Evolutionary conservation across 1,140 invertebrate species (phyloP), one percentile per base, ranked within the genome.

Genomic region (Zaprionus camerounensis): DNA sequence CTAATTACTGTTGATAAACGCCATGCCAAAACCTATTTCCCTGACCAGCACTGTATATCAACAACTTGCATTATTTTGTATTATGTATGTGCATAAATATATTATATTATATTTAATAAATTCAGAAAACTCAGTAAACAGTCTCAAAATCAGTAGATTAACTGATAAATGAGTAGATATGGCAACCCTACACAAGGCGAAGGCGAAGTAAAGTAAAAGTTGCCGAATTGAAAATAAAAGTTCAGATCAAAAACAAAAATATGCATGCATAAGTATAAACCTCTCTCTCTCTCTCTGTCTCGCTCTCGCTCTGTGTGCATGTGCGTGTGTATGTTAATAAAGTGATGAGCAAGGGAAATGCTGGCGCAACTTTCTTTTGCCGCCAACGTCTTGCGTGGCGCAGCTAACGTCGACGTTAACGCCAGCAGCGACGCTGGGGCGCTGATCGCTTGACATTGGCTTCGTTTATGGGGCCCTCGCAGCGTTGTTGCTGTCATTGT

Each of bases 381-480:
- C 63, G 71, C 59, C 31, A 41, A 51, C 68, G 31, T 69, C 17
- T 44, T 44, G 41, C 41, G n/a, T 44, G 7, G 31, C 51, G 62
- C 38, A 24, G 62, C 41, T 24, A 66, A 38, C 34, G 26, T 28
- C 31, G 49, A 38, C 34, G 49, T 63, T 22, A 49, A 28, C 62
- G 61, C 2, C 44, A 7, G n/a, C n/a, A 22, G 17, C 46, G 46
- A 46, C 49, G 41, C 58, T 62, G 28, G 63, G 74, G 66, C 71
- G 67, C 71, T 80, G 71, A 68, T 76, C 63, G 73, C 81, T 84
- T 84, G 82, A 85, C 82, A 85, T 86, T 85, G 82, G 76, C 70
- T 73, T 78, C 58, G 44, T 58, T 76, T 73, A 36, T 44, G 49
- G 57, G 58, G 44, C 64, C 38, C 53, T 59, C n/a, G 28, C 28